Percentiles rank a stretch among this genome's conserved stretches.
phyloP scores from a whole-genome alignment of 2,113 vertebrate species.

The Eulacestoma nigropectus region DNA sequence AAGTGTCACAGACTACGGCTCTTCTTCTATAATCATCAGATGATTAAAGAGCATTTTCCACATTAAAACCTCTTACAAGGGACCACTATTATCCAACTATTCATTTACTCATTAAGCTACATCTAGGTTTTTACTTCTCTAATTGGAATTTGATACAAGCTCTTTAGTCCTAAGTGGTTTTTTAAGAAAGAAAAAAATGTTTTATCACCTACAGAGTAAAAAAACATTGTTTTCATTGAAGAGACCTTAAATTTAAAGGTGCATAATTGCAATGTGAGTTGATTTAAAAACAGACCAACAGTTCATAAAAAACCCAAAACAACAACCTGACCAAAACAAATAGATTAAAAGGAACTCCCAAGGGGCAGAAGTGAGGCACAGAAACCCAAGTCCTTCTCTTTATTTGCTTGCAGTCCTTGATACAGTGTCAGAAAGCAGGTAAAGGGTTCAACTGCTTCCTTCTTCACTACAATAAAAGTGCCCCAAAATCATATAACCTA shows the following conservation, averaged over 20 bases:
- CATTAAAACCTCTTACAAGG: constrained; percentile 35
- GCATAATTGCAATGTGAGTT: not conserved
- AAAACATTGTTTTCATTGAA: not conserved
- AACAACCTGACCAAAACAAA: not conserved
- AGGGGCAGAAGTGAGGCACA: not conserved
- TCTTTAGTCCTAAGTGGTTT: not conserved
- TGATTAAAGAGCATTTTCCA: constrained; percentile 54
- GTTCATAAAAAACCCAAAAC: not conserved
- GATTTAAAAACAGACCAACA: not conserved
- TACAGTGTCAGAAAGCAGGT: not conserved
- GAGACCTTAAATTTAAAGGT: not conserved
- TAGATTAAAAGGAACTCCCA: not conserved
- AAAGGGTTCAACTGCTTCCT: not conserved
- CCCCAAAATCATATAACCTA: fast-evolving
- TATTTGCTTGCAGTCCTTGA: not conserved
- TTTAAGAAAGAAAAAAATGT: not conserved
- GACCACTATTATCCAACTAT: not conserved
- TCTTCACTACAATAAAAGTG: not conserved
- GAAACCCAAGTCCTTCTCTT: not conserved
- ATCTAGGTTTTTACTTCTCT: constrained; percentile 7
- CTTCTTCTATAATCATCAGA: constrained; percentile 4
- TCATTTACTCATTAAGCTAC: constrained; percentile 40
- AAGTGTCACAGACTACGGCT: constrained; percentile 13
- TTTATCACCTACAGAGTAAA: not conserved
- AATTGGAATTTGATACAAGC: constrained; percentile 7